Conservation (phyloP, 2,797 vertebrate species). For the Trachurus trachurus region DNA sequence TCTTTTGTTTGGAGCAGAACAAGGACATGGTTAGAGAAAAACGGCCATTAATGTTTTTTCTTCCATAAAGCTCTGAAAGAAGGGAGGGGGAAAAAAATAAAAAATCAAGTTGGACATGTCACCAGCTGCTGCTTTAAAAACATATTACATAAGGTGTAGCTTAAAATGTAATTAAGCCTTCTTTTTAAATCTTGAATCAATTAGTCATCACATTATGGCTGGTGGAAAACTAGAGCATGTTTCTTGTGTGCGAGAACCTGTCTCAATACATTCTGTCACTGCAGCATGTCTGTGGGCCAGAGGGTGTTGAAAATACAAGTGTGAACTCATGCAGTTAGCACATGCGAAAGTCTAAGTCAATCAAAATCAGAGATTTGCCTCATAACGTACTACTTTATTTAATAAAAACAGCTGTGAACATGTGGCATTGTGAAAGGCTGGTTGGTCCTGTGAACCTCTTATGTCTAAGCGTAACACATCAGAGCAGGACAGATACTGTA, state of each 20-base stretch:
- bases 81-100: not conserved
- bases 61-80: constrained; percentile 39
- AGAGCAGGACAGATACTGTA: not conserved
- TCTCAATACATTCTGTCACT: constrained; percentile 16
- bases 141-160: constrained; percentile 13
- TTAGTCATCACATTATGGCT: not conserved
- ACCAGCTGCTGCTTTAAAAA: constrained; percentile 31
- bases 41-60: constrained; percentile 29
- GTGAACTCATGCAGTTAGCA: constrained; percentile 38
- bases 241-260: constrained; percentile 15
- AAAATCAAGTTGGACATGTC: not conserved
- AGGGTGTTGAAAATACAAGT: constrained; percentile 25
- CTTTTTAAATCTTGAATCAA: not conserved
- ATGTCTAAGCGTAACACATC: constrained; percentile 5
- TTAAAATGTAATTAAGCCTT: constrained; percentile 24
- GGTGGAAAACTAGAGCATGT: not conserved
- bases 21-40: constrained; percentile 46
- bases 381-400: constrained; percentile 34
- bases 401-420: constrained; percentile 41
- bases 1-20: constrained; percentile 19
- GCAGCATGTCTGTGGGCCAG: constrained; percentile 8
- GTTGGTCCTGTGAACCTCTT: constrained; percentile 25
- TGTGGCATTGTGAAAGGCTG: constrained; percentile 31
- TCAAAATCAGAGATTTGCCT: constrained; percentile 15
- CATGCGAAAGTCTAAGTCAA: constrained; percentile 19